Conservation (phyloP, 1,140 invertebrate species). For the Halictus rubicundus region DNA sequence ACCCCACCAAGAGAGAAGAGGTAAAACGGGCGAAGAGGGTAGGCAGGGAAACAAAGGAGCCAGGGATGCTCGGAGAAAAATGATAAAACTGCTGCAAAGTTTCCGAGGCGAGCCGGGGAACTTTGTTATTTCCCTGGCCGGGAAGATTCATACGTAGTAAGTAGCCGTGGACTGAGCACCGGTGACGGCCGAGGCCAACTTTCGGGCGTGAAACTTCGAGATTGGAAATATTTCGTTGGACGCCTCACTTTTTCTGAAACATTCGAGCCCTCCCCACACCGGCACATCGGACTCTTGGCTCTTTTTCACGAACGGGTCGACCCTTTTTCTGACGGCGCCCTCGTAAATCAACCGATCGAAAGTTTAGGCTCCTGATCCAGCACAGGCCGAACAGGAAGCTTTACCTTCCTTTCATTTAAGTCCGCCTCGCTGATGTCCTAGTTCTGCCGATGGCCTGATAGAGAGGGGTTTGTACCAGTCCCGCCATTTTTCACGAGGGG, state of each 20-base stretch:
- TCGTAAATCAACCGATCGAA: slow-evolving; percentile 57
- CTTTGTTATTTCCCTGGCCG: slow-evolving; percentile 58
- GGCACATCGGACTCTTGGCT: not conserved
- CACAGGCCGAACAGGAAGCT: not conserved
- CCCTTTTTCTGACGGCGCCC: not conserved
- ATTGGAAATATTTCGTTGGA: slow-evolving; percentile 63
- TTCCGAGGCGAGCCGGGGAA: slow-evolving; percentile 36
- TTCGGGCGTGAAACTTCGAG: slow-evolving; percentile 57
- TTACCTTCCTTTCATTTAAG: not conserved
- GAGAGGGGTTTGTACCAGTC: too few species aligned
- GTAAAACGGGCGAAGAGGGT: too few species aligned
- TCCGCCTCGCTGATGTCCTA: not conserved
- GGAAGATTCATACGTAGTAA: slow-evolving; percentile 59
- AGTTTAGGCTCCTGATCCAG: slow-evolving; percentile 37
- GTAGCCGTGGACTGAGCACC: slow-evolving; percentile 7
- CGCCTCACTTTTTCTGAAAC: slow-evolving; percentile 13
- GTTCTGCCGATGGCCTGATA: not conserved
- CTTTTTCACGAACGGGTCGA: not conserved
- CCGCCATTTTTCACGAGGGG: too few species aligned
- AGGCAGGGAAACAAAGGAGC: not conserved
- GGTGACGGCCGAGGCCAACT: slow-evolving; percentile 45
- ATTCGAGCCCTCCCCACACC: too few species aligned
- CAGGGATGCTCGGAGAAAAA: slow-evolving; percentile 23
- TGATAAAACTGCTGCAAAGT: slow-evolving; percentile 58
- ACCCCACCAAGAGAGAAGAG: not conserved